Evolutionary conservation across 37 sponge, comb jelly and placozoan species (phyloP), one percentile per base, ranked within the genome.

Genomic region (Ephydatia muelleri): DNA sequence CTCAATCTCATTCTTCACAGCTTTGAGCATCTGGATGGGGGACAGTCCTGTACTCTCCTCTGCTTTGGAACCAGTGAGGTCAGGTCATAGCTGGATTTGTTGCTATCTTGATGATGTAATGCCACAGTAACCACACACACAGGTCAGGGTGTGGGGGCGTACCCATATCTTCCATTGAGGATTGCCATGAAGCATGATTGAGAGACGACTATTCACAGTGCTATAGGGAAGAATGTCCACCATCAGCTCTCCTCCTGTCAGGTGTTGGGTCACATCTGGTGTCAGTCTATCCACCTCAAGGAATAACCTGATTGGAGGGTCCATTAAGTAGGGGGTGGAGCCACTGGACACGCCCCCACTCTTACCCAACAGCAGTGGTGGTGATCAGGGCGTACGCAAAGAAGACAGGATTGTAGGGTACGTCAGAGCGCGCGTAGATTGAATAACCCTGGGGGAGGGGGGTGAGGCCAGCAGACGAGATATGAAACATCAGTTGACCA

Each of bases 351-450:
- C 13, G 39, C 11, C 0, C 12, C 13, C 19, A 3, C 12, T 14
- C 87, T 82, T 66, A 95, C 96, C 78, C 79, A 14, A 88, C 86
- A 36, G 79, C 84, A 48, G 80, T 47, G 27, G 34, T 37, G 68
- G 90, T 92, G 49, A 99, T 79, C 66, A 97, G 85, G 27, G 90
- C 94, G 49, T 97, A 99, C 0, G 95, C 84, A 70, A 95, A 97
- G 86, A 99, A 97, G 28, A 99, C 94, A 32, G 99, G 99, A 36
- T 99, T 99, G 86, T 91, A 99, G 0, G 85, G 72, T 27, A 99
- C 84, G 75, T 99, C 99, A 5, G 87, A 82, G 0, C 99, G n/a
- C 99, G 47, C 99, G 82, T 0, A 99, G 78, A 49, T 99, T 99
- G 66, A 90, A 89, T n/a, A 38, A 95, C 74, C 98, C 98, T 43